Base-by-base conservation (phyloP, 1,140 invertebrate species). In the Aphaenogaster rudis region DNA sequence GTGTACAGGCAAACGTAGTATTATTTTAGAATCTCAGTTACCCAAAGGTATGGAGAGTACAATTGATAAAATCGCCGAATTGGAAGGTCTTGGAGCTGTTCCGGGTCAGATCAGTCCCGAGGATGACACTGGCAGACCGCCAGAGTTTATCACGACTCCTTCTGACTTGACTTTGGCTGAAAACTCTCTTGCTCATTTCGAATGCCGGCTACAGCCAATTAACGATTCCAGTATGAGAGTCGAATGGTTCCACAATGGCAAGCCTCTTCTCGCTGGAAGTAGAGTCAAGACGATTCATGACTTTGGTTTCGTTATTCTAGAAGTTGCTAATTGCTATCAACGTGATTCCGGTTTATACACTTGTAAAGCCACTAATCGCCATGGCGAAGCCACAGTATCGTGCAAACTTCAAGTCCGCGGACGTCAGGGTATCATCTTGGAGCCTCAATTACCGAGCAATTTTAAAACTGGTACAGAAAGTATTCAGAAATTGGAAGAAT, bases 181-280 rank as follows among this genome's bases (percentile, higher is more conserved):
- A 96, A 99, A 99, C 92, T 97, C 97, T 11, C 95, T 99, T 67
- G 98, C 98, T 86, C 98, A 99, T 94, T 99, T 99, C 91, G 98
- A 99, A 95, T 99, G 98, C 89, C 97, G 98, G 59, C 95, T 99
- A 33, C 97, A 97, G 78, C 99, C 99, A n/a, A 97, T 98, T 9
- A 98, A 98, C 91, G 98, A 99, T 95, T 97, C 98, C 1, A 98
- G 97, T 82, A 98, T 99, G 97, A 96, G 97, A 88, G 98, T 99
- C 17, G 99, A 99, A 95, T 99, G 99, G 99, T 99, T 97, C 97
- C 98, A 99, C 91, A 99, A 99, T 94, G 99, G 98, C 50, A 98
- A 99, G 96, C 96, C 98, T 11, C 96, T 99, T 64, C 97, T 97
- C 91, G 97, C 98, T 86, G 98, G 98, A 67, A 98, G 98, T 9